Conservation (phyloP, 2,888 invertebrate species). For the Ligdia adustata region DNA sequence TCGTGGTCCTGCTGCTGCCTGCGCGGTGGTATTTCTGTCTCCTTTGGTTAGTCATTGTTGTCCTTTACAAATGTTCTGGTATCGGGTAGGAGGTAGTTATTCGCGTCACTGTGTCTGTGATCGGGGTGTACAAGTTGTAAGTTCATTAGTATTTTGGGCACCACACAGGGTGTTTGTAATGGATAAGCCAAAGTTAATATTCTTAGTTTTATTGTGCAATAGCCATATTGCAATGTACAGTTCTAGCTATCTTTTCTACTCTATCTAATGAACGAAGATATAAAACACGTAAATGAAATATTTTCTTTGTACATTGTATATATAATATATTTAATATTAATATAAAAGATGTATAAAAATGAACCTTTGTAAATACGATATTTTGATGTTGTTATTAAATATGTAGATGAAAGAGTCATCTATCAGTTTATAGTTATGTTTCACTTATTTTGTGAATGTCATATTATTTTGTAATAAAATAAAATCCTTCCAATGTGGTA, state of each 20-base stretch:
- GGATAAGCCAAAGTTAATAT: conserved; percentile 82
- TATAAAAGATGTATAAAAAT: conserved; percentile 61
- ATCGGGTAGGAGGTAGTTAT: conserved; percentile 35
- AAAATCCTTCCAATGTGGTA: conserved; percentile 27
- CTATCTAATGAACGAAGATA: conserved; percentile 56
- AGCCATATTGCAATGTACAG: conserved; percentile 80
- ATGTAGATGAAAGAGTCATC: conserved; percentile 45
- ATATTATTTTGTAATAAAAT: conserved; percentile 50
- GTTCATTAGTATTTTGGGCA: conserved; percentile 55
- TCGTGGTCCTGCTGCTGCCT: background rate
- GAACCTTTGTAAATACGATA: conserved; percentile 66
- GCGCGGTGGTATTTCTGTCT: conserved; percentile 1
- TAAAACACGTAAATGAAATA: conserved; percentile 57
- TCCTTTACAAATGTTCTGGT: conserved; percentile 40
- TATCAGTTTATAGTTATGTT: conserved; percentile 26
- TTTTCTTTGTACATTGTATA: conserved; percentile 77
- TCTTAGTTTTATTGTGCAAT: conserved; percentile 80
- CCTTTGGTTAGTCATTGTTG: conserved; percentile 38
- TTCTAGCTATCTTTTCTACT: conserved; percentile 65
- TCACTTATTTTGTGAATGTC: conserved; percentile 41
- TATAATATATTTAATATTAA: conserved; percentile 65
- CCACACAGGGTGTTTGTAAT: conserved; percentile 66
- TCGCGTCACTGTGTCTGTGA: conserved; percentile 51
- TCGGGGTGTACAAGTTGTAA: conserved; percentile 42
- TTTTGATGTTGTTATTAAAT: conserved; percentile 31